Evolutionary conservation across 2,888 invertebrate species (phyloP), one percentile per base, ranked within the genome.

Genomic region (Drosophila nr. perissopoda): DNA sequence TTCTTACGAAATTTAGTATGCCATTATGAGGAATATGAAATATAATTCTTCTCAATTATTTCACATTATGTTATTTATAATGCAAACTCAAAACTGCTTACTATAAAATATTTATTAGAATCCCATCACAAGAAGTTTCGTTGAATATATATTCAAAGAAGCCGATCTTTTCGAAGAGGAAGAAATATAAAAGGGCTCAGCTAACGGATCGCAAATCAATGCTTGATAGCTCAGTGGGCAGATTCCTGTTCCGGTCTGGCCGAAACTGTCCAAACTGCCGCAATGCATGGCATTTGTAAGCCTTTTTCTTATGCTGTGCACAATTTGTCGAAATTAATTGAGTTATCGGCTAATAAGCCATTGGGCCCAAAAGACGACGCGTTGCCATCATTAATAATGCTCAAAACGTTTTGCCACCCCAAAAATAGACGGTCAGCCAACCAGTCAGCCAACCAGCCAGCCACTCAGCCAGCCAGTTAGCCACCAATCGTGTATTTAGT

Each of bases 261-360:
- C 25, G 25, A 59, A 70, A 36, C 48, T 40, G 68, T 52, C 65
- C 25, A 57, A 33, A 38, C 21, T 46, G 68, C 40, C 51, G 18
- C 46, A 49, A 29, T 56, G 54, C 33, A n/a, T 58, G 38, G 21
- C 70, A 54, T 34, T 38, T n/a, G 11, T 74, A 74, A 72, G 67
- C 76, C 71, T 76, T 80, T 84, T 76, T 79, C 68, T 62, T 70
- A 57, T 75, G 68, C 65, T 54, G 31, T 40, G 70, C 70, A 70
- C 88, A 87, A 88, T 89, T 87, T 88, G 86, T 79, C 67, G 70
- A 77, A 89, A 89, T 79, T 76, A 88, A 87, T 89, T 90, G 88
- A 87, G 90, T 76, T 90, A 87, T 87, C 86, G 79, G 80, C 75
- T 87, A 83, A 89, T 83, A 81, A 77, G 79, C 71, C 83, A 70